Base-by-base conservation (phyloP, 2,113 vertebrate genomes). In the Phylloscopus trochiloides region DNA sequence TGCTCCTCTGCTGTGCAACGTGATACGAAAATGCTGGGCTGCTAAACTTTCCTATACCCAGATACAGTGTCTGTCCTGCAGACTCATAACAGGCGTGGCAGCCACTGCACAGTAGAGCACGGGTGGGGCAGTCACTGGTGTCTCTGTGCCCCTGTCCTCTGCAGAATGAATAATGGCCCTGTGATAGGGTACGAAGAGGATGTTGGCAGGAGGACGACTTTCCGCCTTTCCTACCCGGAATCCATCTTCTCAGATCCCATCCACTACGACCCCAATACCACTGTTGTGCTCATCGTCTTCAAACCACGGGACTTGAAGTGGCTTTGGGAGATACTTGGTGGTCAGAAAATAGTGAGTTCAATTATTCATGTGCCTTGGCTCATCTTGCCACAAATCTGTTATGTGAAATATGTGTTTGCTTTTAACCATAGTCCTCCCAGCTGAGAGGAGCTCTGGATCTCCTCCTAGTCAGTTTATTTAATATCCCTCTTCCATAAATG, bases 201-300 rank as follows among this genome's bases (percentile, higher is more conserved):
- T 75, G 98, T 98, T 88, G 98, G 98, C 21, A 98, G 95, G 90
- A 98, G 94, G 88, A 98, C 98, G 2, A 98, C 98, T 17, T 98
- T 98, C 94, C 97, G 98, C 82, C 98, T 98, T 68, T 98, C 98
- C 92, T 98, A 98, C 85, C 98, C 98, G 3, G 98, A 98, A 83
- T 98, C 98, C 40, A 91, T 98, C 93, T 98, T 98, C 96, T 97
- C 98, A 15, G 97, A 98, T 96, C 96, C 96, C 4, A 91, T 67
- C 86, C 97, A 98, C 91, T 97, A 97, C 0, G 98, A 98, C 73
- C 98, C 98, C 10, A 97, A 98, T 5, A 98, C 97, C 2, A 98
- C 97, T 10, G 95, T 94, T 9, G 96, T 98, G 90, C 97, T 98
- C 55, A 80, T 97, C 0, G 97, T 96, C 73, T 98, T 98, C 97